These are phyloP conservation scores for Zophobas atratus DNA, from an alignment of 1,140 invertebrate genomes.

Conservation along the genomic window DNA sequence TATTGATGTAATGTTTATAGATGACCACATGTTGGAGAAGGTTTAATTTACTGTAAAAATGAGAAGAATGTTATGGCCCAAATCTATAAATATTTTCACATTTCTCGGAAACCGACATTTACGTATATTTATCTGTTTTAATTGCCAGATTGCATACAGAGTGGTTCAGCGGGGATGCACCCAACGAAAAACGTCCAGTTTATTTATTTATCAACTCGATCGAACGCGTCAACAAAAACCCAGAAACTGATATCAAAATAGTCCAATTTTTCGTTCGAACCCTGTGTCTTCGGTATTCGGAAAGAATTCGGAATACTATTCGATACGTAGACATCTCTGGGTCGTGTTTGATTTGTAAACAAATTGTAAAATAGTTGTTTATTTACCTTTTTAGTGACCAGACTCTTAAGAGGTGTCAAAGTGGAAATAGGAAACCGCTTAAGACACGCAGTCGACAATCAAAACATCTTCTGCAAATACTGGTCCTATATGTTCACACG, in stretches of 20 bases:
- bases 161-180: too few species aligned
- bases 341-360: conserved; percentile 45
- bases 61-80: conserved; percentile 30
- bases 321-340: background rate
- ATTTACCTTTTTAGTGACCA: conserved; percentile 49
- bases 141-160: too few species aligned
- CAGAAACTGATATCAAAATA: too few species aligned
- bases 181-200: too few species aligned
- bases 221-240: too few species aligned
- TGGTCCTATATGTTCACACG: conserved; percentile 45
- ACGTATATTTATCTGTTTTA: conserved; percentile 7
- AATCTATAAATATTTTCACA: conserved; percentile 32
- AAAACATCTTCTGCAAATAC: conserved; percentile 52
- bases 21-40: conserved; percentile 39
- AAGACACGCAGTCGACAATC: conserved; percentile 46
- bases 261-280: too few species aligned
- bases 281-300: too few species aligned
- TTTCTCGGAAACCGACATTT: conserved; percentile 11
- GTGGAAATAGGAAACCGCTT: conserved; percentile 50
- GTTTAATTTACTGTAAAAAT: conserved; percentile 28
- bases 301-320: too few species aligned
- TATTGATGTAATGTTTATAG: conserved; percentile 37
- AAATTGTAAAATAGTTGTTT: conserved; percentile 49
- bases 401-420: conserved; percentile 49
- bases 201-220: too few species aligned